Evolutionary conservation across 2,888 invertebrate genomes (phyloP), one percentile per base, ranked within the genome.

Genomic region (Lycia hirtaria): DNA sequence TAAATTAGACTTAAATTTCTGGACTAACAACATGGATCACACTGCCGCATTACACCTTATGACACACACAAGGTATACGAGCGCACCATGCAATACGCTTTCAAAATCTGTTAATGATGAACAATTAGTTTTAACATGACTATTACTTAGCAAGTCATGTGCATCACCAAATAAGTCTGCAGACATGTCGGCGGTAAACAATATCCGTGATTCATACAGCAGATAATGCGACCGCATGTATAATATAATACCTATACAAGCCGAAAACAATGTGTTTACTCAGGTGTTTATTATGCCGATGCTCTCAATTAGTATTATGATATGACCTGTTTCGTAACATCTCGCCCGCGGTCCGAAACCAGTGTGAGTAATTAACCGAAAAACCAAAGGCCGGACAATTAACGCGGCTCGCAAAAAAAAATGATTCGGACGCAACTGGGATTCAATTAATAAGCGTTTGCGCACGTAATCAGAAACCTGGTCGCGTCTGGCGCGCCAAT

Each of bases 381-480:
- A 78, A 76, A 73, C 65, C 70, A 76, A 74, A 75, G 57, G 60
- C 54, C 45, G 62, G 58, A 64, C 73, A 81, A 80, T 80, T 78
- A 77, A 69, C 69, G 59, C 56, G 58, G 22, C 14, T 60, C 66
- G 67, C 68, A 67, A 78, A 77, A 74, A 76, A 69, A 58, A 49
- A n/a, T n/a, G n/a, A 40, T 57, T 57, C 61, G 45, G 60, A 63
- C 71, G 70, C 71, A 74, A 71, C 75, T 67, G 73, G 72, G 75
- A 80, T 81, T 82, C 77, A 81, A 83, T 85, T 81, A 82, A 75
- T 70, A 71, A 76, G 69, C 73, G 75, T 81, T 76, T 75, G 72
- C 65, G 58, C 66, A 71, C 70, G 72, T 78, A 81, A 81, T 76
- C 77, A 72, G 74, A 76, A 78, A 75, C 72, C 73, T 69, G 76